These are phyloP conservation scores for Bubalus kerabau DNA, from an alignment of 2,113 vertebrate genomes.

Conservation along the genomic window DNA sequence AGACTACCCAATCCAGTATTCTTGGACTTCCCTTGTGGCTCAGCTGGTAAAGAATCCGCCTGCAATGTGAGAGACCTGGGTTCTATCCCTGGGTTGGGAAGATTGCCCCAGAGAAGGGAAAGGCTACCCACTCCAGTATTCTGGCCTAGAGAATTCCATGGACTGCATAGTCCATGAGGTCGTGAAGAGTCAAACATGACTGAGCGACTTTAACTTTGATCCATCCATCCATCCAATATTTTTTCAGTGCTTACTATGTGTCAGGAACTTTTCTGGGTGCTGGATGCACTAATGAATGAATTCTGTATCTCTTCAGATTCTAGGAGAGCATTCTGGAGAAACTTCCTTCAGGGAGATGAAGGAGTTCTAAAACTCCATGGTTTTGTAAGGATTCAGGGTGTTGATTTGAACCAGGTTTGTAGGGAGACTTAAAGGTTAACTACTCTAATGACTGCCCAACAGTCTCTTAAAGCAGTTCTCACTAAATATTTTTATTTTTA, in stretches of 20 bases:
- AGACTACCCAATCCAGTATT: background rate
- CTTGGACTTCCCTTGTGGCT: background rate
- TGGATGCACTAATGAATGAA: background rate
- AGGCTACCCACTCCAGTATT: background rate
- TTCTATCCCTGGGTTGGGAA: background rate
- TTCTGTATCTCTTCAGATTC: background rate
- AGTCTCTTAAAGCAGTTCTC: background rate
- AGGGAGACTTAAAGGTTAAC: background rate
- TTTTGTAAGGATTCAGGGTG: background rate
- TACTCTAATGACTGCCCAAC: background rate
- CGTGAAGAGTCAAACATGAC: background rate
- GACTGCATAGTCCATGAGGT: background rate
- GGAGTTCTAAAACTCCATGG: background rate
- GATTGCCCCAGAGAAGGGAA: background rate
- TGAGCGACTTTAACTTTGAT: background rate
- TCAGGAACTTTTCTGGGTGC: background rate
- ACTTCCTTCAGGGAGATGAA: background rate
- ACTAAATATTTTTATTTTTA: background rate
- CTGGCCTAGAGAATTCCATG: background rate
- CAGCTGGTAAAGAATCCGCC: background rate
- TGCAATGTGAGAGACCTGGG: background rate
- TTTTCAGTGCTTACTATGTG: background rate
- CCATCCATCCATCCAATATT: background rate
- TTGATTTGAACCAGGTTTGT: background rate
- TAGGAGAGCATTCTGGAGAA: background rate